phyloP scores from a whole-genome alignment of 2,113 vertebrate genomes.

The Embiotoca jacksoni region DNA sequence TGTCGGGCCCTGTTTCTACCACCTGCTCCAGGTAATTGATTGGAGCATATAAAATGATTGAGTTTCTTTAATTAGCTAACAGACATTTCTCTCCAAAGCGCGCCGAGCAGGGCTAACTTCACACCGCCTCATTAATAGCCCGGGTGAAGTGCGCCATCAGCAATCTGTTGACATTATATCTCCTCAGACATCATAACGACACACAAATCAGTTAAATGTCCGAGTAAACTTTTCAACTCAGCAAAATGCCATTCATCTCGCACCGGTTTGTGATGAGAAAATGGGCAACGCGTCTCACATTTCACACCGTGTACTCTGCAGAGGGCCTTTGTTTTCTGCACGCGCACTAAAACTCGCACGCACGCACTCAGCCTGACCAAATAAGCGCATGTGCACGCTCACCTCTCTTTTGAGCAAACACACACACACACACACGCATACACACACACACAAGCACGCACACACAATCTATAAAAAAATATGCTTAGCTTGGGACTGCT shows the following conservation, averaged over 20 bases:
- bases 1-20: conserved; percentile 60
- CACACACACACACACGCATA: conserved; percentile 35
- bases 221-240: conserved; percentile 72
- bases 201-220: conserved; percentile 79
- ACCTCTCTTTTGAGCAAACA: conserved; percentile 41
- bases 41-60: conserved; percentile 76
- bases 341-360: conserved; percentile 4
- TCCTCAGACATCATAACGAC: conserved; percentile 70
- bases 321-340: conserved; percentile 61
- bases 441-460: conserved; percentile 59
- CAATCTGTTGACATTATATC: conserved; percentile 70
- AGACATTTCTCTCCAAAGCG: conserved; percentile 62
- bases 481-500: conserved; percentile 75
- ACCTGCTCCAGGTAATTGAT: conserved; percentile 83
- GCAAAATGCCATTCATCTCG: conserved; percentile 72
- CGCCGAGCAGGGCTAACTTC: conserved; percentile 49
- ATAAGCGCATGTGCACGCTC: conserved; percentile 48
- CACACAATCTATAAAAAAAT: conserved; percentile 79
- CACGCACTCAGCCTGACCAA: conserved; percentile 7
- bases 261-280: conserved; percentile 68
- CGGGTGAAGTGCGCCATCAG: conserved; percentile 69
- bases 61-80: conserved; percentile 85
- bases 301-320: conserved; percentile 43
- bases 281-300: conserved; percentile 36
- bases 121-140: conserved; percentile 56